phyloP scores from a whole-genome alignment of 2,888 invertebrate species.

The Troides helena region DNA sequence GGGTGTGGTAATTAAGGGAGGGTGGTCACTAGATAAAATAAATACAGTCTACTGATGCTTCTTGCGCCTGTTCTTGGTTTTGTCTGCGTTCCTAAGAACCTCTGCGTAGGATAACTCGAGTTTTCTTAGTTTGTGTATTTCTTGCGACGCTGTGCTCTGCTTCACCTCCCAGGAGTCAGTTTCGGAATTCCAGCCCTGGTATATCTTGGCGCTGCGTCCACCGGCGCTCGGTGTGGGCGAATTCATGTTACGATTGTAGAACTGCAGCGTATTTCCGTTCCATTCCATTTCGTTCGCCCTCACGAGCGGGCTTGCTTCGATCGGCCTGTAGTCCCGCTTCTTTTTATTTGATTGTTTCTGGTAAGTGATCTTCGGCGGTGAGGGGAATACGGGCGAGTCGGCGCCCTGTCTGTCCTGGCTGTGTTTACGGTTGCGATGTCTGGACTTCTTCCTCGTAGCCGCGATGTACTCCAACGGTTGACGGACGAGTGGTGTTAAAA shows the following conservation, averaged over 20 bases:
- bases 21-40: conserved; percentile 55
- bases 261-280: conserved; percentile 84
- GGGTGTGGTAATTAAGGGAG: not conserved
- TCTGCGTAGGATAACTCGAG: conserved; percentile 93
- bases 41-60: conserved; percentile 70
- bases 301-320: conserved; percentile 76
- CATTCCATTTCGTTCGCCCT: conserved; percentile 73
- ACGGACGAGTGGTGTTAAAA: conserved; percentile 84
- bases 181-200: conserved; percentile 74
- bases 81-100: conserved; percentile 86
- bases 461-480: conserved; percentile 88
- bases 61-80: conserved; percentile 75
- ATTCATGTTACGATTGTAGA: conserved; percentile 82
- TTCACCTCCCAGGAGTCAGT: conserved; percentile 74
- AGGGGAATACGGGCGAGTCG: conserved; percentile 84
- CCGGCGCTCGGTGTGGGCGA: conserved; percentile 81
- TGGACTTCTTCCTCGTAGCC: conserved; percentile 85
- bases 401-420: conserved; percentile 83
- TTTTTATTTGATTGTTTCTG: conserved; percentile 79
- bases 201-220: conserved; percentile 71
- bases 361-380: conserved; percentile 83
- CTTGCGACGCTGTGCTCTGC: conserved; percentile 88
- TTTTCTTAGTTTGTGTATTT: conserved; percentile 89
- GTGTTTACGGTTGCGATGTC: conserved; percentile 83
- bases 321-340: conserved; percentile 80